Percentiles rank a stretch among this genome's conserved stretches.
Evolutionary conservation across 1,140 invertebrate genomes (phyloP).

Genomic region (Drosophila mojavensis): DNA sequence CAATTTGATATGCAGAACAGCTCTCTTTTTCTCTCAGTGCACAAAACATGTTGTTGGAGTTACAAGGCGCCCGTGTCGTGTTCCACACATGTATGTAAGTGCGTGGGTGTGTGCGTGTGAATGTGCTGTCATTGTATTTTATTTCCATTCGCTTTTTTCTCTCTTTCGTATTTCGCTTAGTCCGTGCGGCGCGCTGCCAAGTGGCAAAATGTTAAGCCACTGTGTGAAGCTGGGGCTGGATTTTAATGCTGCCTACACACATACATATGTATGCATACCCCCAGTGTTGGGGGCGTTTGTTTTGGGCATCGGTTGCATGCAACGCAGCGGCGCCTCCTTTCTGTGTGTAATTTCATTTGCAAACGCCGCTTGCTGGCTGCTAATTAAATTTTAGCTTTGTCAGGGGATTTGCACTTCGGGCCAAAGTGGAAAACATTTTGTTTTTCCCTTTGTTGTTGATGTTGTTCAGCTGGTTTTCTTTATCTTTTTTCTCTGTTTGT

Average conservation of each 20-base stretch:
- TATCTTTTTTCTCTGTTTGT: conserved; percentile 1
- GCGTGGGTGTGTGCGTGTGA: not conserved
- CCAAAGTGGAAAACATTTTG: conserved; percentile 16
- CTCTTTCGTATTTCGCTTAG: conserved; percentile 33
- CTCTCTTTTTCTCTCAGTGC: not conserved
- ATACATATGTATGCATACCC: not conserved
- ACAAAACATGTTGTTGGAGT: not conserved
- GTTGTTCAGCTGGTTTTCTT: not conserved
- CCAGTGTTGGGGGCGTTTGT: too few species aligned
- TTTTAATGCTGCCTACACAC: conserved; percentile 25
- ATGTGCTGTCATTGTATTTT: conserved; percentile 47
- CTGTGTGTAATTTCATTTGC: conserved; percentile 79
- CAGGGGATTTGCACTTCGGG: conserved; percentile 70
- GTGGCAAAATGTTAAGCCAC: conserved; percentile 76
- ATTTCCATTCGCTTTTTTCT: conserved; percentile 32
- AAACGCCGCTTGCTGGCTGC: conserved; percentile 78
- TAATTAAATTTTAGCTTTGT: conserved; percentile 82
- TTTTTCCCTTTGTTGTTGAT: conserved; percentile 15
- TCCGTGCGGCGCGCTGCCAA: conserved; percentile 58
- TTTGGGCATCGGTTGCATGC: conserved; percentile 49
- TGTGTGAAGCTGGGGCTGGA: conserved; percentile 49
- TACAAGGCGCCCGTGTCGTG: conserved; percentile 5
- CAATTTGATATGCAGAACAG: not conserved
- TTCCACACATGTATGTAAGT: not conserved
- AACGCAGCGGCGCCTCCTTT: conserved; percentile 41